These are phyloP conservation scores for Eupithecia tripunctaria DNA, from an alignment of 2,888 invertebrate genomes.

Conservation along the genomic window DNA sequence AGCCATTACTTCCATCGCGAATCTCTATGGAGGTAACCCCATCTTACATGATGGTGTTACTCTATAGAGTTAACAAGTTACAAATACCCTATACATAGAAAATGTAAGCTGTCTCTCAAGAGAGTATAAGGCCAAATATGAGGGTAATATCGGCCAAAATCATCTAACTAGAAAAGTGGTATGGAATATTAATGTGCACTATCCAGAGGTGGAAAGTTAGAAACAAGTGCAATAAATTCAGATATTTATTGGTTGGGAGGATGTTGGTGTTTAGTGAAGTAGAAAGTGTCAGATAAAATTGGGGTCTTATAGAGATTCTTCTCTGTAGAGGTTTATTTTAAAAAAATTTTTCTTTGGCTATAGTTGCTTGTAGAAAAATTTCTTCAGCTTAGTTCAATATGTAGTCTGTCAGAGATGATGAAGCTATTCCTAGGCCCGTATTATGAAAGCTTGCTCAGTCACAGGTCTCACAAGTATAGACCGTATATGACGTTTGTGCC, in stretches of 20 bases:
- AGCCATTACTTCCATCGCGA: no score
- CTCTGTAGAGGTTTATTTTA: background rate
- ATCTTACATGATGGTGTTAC: background rate
- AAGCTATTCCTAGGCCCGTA: no score
- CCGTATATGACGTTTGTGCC: no score
- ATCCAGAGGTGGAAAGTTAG: slow-evolving; percentile 39
- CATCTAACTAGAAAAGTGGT: slow-evolving; percentile 54
- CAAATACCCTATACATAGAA: slow-evolving; percentile 3
- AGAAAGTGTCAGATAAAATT: slow-evolving; percentile 28
- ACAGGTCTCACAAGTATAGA: no score
- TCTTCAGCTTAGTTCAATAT: no score
- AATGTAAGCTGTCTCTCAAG: slow-evolving; percentile 28
- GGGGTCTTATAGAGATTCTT: background rate
- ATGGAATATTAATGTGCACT: slow-evolving; percentile 51
- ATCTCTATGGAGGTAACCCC: background rate
- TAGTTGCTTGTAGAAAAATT: no score
- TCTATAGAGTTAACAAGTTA: background rate
- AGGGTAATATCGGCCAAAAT: slow-evolving; percentile 47
- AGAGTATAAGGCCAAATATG: slow-evolving; percentile 46
- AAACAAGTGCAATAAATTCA: slow-evolving; percentile 41
- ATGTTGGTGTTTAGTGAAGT: slow-evolving; percentile 27
- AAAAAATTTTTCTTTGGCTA: background rate
- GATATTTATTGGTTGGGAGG: slow-evolving; percentile 39
- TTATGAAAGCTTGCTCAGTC: no score
- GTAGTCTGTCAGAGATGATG: no score